These are phyloP conservation scores for Tragopan temminckii DNA, from an alignment of 2,797 vertebrate species.

Conservation along the genomic window DNA sequence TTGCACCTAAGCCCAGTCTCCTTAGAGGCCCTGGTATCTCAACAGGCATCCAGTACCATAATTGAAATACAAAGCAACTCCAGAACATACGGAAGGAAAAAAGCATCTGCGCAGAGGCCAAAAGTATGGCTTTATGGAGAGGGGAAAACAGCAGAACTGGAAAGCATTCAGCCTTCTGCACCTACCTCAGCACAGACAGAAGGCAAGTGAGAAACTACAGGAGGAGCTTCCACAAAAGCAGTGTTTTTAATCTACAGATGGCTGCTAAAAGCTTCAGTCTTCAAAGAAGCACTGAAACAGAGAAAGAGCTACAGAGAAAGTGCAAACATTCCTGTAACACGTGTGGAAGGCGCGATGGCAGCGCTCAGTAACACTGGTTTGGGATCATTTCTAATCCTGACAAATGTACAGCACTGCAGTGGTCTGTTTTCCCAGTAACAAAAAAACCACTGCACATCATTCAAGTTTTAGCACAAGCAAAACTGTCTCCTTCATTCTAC, in stretches of 20 bases:
- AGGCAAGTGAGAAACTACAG: not conserved
- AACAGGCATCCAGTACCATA: not conserved
- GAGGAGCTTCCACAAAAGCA: not conserved
- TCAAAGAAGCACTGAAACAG: not conserved
- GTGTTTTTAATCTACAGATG: not conserved
- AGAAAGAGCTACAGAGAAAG: not conserved
- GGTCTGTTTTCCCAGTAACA: not conserved
- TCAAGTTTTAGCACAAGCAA: not conserved
- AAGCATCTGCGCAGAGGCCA: not conserved
- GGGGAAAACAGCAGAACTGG: not conserved
- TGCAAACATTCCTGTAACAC: not conserved
- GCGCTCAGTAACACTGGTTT: not conserved
- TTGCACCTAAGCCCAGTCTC: not conserved
- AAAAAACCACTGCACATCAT: fast-evolving
- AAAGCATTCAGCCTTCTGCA: not conserved
- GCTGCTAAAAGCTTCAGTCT: not conserved
- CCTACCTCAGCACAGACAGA: not conserved
- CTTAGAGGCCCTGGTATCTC: not conserved
- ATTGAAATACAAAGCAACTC: not conserved
- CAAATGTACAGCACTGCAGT: not conserved
- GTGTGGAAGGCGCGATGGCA: not conserved
- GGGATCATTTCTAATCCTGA: not conserved
- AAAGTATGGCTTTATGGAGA: not conserved
- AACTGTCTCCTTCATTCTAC: not conserved
- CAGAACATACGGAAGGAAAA: not conserved